Conservation (phyloP, 2,888 invertebrate species). For the Clitarchus hookeri region DNA sequence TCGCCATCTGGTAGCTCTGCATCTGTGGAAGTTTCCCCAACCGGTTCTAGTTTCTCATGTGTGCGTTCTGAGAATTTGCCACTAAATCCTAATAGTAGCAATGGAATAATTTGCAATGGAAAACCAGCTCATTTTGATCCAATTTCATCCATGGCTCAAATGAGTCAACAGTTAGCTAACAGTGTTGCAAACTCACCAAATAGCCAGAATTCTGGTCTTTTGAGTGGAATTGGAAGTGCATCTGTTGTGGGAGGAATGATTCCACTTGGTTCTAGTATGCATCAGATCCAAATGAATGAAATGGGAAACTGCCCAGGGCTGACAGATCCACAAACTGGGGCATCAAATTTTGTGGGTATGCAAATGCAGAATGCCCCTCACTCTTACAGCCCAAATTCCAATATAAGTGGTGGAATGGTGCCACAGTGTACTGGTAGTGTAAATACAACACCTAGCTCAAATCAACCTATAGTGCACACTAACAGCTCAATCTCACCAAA, state of each 20-base stretch:
- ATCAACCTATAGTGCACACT: slow-evolving; percentile 43
- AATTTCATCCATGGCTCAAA: slow-evolving; percentile 90
- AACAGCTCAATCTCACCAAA: slow-evolving; percentile 48
- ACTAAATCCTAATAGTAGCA: slow-evolving; percentile 67
- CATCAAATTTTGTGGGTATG: slow-evolving; percentile 46
- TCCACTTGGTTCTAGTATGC: slow-evolving; percentile 59
- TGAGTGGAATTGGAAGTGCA: slow-evolving; percentile 34
- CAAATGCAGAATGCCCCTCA: slow-evolving; percentile 54
- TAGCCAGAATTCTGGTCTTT: slow-evolving; percentile 47
- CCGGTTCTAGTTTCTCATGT: slow-evolving; percentile 46
- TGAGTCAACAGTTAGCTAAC: slow-evolving; percentile 90
- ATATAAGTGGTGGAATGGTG: slow-evolving; percentile 33
- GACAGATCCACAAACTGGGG: slow-evolving; percentile 53
- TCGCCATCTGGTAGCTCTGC: slow-evolving; percentile 51
- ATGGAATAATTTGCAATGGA: slow-evolving; percentile 50
- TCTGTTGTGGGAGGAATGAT: slow-evolving; percentile 53
- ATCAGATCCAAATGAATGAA: slow-evolving; percentile 56
- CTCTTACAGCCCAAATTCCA: slow-evolving; percentile 41
- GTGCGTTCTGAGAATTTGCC: slow-evolving; percentile 55
- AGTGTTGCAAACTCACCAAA: slow-evolving; percentile 67
- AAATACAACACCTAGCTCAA: slow-evolving; percentile 35
- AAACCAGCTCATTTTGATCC: slow-evolving; percentile 80
- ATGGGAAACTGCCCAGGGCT: slow-evolving; percentile 55
- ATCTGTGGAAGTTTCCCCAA: slow-evolving; percentile 56
- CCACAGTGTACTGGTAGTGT: slow-evolving; percentile 36